These are phyloP conservation scores for Dicyrtomina minuta DNA, from an alignment of 2,888 invertebrate genomes.

Conservation along the genomic window DNA sequence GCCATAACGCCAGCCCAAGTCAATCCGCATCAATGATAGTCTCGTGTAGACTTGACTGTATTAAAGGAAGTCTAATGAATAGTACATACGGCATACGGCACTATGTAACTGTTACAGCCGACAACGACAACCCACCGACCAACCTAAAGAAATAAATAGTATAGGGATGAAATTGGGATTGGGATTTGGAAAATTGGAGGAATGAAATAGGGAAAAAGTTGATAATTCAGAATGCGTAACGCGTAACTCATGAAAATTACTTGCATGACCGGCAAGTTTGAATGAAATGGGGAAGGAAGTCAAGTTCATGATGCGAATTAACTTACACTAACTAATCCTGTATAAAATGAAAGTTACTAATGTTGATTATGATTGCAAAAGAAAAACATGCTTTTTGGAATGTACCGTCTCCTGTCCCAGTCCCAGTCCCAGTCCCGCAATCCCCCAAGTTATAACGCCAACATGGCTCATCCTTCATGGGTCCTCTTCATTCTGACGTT, in stretches of 20 bases:
- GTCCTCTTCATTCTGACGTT: too few relatives aligned
- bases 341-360: slow-evolving; percentile 31
- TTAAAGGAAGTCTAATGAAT: too few relatives aligned
- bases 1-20: too few relatives aligned
- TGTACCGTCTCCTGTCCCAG: too few relatives aligned
- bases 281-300: slow-evolving; percentile 28
- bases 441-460: slow-evolving; percentile 1
- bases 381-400: slow-evolving; percentile 13
- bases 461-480: slow-evolving; percentile 10
- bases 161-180: too few relatives aligned
- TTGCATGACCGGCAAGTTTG: slow-evolving; percentile 16
- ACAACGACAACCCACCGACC: too few relatives aligned
- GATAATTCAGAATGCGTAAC: slow-evolving; percentile 16
- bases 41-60: too few relatives aligned
- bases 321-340: slow-evolving; percentile 14
- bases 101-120: too few relatives aligned
- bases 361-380: neutral
- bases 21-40: too few relatives aligned
- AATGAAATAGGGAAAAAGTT: slow-evolving; percentile 4
- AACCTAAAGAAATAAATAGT: too few relatives aligned
- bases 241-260: slow-evolving; percentile 10
- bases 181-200: neutral
- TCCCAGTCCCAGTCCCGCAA: too few relatives aligned
- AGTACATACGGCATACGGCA: too few relatives aligned
- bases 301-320: slow-evolving; percentile 26